A percentile compares a stretch with the other conserved stretches of the same genome.
phyloP scores from a whole-genome alignment of 2,113 vertebrate species.

The Rattus norvegicus region GRCr8 NC_086034.1:28811501-28812000 shows the following conservation, averaged over 20 bases:
- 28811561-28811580: not conserved
- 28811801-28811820: not conserved
- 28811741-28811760: not conserved
- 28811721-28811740: not conserved
- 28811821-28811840: not conserved
- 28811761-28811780: not conserved
- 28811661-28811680: not conserved
- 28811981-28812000: not conserved
- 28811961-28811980: not conserved
- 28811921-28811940: not conserved
- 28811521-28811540: not conserved
- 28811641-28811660: not conserved
- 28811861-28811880: conserved; percentile 21
- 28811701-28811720: conserved; percentile 7
- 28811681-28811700: not conserved
- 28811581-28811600: conserved; percentile 35
- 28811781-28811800: not conserved
- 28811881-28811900: not conserved
- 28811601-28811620: not conserved
- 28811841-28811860: not conserved
- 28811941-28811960: not conserved
- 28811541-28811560: not conserved
- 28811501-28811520: not conserved
- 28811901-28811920: not conserved
- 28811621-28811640: not conserved